Conservation (phyloP, 2,888 invertebrate species). For the Cataglyphis rosenhaueri region DNA sequence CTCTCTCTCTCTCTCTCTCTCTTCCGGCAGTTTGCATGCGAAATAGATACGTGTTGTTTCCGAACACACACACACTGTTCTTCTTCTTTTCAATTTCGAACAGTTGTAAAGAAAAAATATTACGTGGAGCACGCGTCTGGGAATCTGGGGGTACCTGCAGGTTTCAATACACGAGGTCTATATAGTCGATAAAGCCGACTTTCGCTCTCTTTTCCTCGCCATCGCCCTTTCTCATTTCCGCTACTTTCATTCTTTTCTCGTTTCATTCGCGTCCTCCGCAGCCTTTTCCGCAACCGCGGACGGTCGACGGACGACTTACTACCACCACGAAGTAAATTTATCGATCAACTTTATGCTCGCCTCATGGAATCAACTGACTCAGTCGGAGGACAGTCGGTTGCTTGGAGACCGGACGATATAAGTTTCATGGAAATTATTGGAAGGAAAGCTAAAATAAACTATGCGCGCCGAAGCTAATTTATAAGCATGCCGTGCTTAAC, state of each 20-base stretch:
- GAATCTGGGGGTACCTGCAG: neutral
- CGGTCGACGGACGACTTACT: neutral
- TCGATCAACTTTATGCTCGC: constrained; percentile 45
- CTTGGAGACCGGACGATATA: neutral
- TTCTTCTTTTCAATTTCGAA: constrained; percentile 25
- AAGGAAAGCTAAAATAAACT: constrained; percentile 13
- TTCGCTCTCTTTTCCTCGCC: constrained; percentile 42
- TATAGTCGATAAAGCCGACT: constrained; percentile 66
- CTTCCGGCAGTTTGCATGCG: neutral
- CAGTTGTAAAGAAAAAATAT: neutral
- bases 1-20: too few species aligned
- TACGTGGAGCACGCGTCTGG: constrained; percentile 12
- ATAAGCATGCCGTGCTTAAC: constrained; percentile 13
- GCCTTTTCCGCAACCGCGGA: constrained; percentile 24
- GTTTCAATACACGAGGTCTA: constrained; percentile 57
- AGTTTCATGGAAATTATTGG: constrained; percentile 15
- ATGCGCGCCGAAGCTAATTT: constrained; percentile 27
- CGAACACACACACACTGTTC: neutral
- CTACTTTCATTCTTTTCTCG: neutral
- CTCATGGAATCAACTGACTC: constrained; percentile 20
- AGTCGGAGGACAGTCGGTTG: neutral
- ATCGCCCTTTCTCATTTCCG: constrained; percentile 26
- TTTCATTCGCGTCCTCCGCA: neutral
- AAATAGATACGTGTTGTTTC: neutral
- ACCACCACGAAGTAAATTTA: constrained; percentile 30